Base-by-base conservation (phyloP, 2,888 invertebrate genomes). In the Tetragonula carbonaria region DNA sequence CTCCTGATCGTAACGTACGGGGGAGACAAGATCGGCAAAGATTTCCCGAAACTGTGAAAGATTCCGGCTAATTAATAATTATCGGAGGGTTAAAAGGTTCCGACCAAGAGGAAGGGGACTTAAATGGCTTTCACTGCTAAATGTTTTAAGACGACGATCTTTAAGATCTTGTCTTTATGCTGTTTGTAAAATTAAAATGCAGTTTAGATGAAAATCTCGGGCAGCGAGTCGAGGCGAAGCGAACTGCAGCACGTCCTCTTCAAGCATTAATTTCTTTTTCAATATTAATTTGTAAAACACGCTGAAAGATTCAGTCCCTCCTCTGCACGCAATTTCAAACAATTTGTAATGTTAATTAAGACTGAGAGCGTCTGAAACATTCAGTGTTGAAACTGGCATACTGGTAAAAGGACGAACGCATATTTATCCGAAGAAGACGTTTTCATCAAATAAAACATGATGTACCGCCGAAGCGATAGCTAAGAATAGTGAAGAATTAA, bases 1-100 rank as follows among this genome's bases (percentile, higher is more conserved):
- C 0, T n/a, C 23, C 14, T 45, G 38, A 74, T 55, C 62, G 63
- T 63, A 74, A 81, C 70, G 45, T 38, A 38, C 8, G 18, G 38
- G 33, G 14, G 13, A 28, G 28, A 21, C 45, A 2, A 45, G 45
- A 18, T 18, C 59, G 38, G 51, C 11, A 21, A 66, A 55, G 63
- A 74, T 74, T 53, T 74, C 53, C 53, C 14, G 65, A 53, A 55
- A n/a, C 23, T 45, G 18, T 28, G 18, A 23, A 45, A 65, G 18
- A 1, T 38, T 23, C 2, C 65, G 65, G 2, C 6, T 45, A 45
- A 38, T 38, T 66, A 65, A 74, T 38, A 38, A 74, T 74, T 74
- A 63, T 63, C 18, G 51, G 18, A 13, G 11, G 45, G 21, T 62
- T 45, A 23, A 51, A 74, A 38, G n/a, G 21, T 18, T 53, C 6